Evolutionary conservation across 2,888 invertebrate species (phyloP).

Genomic region (Achlya flavicornis): DNA sequence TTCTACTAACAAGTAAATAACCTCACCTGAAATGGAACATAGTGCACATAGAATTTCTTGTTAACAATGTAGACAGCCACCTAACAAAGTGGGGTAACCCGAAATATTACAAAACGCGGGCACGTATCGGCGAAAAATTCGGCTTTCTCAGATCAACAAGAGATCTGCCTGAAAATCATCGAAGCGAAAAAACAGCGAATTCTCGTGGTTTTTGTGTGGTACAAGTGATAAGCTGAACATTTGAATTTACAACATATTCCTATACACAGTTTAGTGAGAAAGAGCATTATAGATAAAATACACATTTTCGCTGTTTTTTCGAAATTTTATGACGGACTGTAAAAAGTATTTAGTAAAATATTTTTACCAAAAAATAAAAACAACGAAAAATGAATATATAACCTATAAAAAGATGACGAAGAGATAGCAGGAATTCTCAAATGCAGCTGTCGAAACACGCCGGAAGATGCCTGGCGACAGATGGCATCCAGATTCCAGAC

Average conservation of each 20-base stretch:
- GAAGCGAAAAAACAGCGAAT: conserved; percentile 72
- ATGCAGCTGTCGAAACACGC: no score
- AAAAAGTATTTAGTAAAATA: no score
- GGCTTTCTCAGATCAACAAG: conserved; percentile 77
- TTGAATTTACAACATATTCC: background rate
- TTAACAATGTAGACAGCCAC: conserved; percentile 45
- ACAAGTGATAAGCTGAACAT: conserved; percentile 19
- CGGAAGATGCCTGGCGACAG: no score
- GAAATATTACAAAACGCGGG: conserved; percentile 63
- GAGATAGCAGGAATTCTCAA: no score
- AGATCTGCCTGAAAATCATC: conserved; percentile 77
- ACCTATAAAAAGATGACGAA: no score
- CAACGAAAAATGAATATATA: no score
- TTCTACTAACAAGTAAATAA: background rate
- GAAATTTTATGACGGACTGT: no score
- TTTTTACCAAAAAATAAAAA: background rate
- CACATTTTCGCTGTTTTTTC: no score
- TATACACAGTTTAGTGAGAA: background rate
- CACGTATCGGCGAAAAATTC: conserved; percentile 77
- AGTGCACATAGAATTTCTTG: conserved; percentile 25
- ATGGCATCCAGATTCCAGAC: no score
- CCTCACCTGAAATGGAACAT: conserved; percentile 1
- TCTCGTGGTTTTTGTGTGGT: conserved; percentile 38
- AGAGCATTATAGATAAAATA: no score
- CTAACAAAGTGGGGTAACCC: conserved; percentile 53